Evolutionary conservation across 1,140 invertebrate species (phyloP).

Genomic region (Trichomalopsis sarcophagae): DNA sequence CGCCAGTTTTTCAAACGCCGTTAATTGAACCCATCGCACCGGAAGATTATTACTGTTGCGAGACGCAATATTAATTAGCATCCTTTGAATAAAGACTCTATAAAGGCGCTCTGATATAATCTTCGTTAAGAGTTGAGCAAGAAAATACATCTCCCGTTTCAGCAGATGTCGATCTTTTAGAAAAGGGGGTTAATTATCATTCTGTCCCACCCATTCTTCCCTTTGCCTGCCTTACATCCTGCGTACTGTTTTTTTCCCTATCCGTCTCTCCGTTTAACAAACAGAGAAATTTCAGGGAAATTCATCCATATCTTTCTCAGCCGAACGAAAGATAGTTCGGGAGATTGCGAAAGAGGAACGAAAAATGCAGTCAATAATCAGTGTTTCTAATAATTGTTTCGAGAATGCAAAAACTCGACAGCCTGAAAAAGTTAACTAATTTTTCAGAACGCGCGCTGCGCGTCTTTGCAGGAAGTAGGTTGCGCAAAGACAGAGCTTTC

Average conservation of each 20-base stretch:
- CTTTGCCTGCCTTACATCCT: background rate
- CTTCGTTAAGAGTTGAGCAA: slow-evolving; percentile 7
- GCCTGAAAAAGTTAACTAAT: background rate
- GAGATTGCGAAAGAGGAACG: slow-evolving; percentile 38
- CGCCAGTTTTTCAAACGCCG: background rate
- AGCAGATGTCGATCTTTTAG: background rate
- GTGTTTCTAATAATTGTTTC: too few relatives aligned
- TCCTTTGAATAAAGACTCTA: background rate
- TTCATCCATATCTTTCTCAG: background rate
- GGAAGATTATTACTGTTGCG: background rate
- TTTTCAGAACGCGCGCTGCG: background rate
- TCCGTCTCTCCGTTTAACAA: too few relatives aligned
- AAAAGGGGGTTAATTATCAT: slow-evolving; percentile 1
- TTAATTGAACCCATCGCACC: background rate
- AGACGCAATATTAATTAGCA: background rate
- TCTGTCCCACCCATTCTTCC: background rate
- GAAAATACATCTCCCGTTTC: background rate
- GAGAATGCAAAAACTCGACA: background rate
- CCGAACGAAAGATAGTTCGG: background rate
- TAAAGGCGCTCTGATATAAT: background rate
- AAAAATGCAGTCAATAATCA: slow-evolving; percentile 49
- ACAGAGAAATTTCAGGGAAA: too few relatives aligned
- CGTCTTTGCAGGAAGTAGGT: background rate
- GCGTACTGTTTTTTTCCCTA: background rate
- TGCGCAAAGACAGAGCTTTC: background rate